Evolutionary conservation across 2,113 vertebrate genomes (phyloP).

Genomic region (Strix aluco): DNA sequence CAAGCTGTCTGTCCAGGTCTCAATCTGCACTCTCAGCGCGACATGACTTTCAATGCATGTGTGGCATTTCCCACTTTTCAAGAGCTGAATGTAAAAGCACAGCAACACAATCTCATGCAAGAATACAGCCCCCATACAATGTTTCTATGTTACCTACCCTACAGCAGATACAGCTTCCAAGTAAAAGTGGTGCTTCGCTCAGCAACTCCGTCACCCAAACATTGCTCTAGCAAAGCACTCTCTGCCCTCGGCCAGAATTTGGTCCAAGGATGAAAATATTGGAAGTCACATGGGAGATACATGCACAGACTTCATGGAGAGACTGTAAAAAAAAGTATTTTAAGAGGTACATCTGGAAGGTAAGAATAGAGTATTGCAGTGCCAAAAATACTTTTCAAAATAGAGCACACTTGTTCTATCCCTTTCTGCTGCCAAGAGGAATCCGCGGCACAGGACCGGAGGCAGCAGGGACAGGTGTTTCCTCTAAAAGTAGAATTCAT

Average conservation of each 20-base stretch:
- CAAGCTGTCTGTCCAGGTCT: background rate
- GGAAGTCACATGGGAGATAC: background rate
- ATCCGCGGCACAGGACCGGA: background rate
- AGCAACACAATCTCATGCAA: background rate
- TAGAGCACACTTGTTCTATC: background rate
- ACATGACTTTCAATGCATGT: rapidly evolving
- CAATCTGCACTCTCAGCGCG: background rate
- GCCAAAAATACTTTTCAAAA: constrained; percentile 44
- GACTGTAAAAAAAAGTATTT: background rate
- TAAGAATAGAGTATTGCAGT: background rate
- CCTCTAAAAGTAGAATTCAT: constrained; percentile 53
- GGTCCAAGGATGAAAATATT: background rate
- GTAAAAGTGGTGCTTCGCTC: background rate
- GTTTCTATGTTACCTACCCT: background rate
- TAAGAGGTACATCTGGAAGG: constrained; percentile 15
- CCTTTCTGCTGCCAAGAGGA: constrained; percentile 28
- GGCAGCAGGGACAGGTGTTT: constrained; percentile 55
- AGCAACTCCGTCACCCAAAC: background rate
- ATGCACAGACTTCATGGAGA: background rate
- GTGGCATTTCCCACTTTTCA: rapidly evolving
- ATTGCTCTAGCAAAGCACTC: background rate
- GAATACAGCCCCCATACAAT: background rate
- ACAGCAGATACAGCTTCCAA: background rate
- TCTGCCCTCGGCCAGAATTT: background rate
- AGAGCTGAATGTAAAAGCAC: background rate